Percentiles rank a stretch among this genome's conserved stretches.
These are phyloP conservation scores for Halisarca cf. caerulea DNA, from an alignment of 37 sponge, comb jelly and placozoan genomes.

Conservation along the genomic window DNA sequence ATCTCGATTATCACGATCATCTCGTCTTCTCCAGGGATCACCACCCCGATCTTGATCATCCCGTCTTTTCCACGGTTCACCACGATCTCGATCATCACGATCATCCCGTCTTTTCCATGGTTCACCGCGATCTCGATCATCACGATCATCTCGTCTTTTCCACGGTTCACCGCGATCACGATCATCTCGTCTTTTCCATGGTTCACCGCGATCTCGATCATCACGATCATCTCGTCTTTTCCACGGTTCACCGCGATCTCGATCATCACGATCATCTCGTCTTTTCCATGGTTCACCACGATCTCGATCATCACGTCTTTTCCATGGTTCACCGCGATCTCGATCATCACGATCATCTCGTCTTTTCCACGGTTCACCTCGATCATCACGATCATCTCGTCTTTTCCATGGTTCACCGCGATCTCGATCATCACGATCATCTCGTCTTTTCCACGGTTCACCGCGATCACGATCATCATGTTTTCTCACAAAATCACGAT, in stretches of 20 bases:
- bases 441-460: neutral
- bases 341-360: neutral
- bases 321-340: neutral
- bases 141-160: neutral
- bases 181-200: neutral
- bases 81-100: constrained; percentile 10
- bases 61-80: neutral
- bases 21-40: neutral
- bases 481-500: neutral
- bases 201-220: neutral
- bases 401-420: neutral
- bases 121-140: neutral
- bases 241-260: neutral
- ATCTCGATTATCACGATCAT: neutral
- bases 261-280: neutral
- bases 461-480: neutral
- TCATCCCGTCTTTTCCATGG: neutral
- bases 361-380: neutral
- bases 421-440: neutral
- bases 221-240: constrained; percentile 16
- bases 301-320: neutral
- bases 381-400: neutral
- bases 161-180: neutral
- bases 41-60: constrained; percentile 13
- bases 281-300: neutral